Conservation (phyloP, 2,888 invertebrate species). For the Andrena fulva region DNA sequence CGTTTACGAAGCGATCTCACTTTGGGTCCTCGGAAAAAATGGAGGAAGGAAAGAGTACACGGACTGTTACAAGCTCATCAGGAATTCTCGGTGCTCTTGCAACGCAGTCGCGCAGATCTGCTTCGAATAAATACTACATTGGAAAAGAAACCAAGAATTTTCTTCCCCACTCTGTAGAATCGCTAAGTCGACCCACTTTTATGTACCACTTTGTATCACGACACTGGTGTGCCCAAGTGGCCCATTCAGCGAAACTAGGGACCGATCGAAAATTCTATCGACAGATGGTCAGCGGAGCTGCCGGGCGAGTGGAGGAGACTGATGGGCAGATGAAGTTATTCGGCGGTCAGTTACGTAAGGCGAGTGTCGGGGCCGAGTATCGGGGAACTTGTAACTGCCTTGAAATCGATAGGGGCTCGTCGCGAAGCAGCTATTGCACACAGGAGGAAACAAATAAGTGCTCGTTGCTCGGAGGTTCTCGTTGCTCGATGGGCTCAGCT, state of each 20-base stretch:
- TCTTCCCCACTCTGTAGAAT: no score
- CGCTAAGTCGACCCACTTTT: no score
- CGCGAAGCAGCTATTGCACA: neutral
- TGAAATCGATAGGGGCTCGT: slow-evolving; percentile 18
- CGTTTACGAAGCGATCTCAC: neutral
- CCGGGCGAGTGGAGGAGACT: neutral
- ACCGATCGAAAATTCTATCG: neutral
- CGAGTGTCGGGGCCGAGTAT: slow-evolving; percentile 9
- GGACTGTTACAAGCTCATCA: no score
- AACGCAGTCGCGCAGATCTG: no score
- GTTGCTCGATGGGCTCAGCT: neutral
- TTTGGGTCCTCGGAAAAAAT: neutral
- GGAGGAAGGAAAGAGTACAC: no score
- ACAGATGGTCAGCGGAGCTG: neutral
- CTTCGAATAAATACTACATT: no score
- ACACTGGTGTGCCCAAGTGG: no score
- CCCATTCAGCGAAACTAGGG: neutral
- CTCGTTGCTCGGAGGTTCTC: neutral
- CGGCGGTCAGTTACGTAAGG: slow-evolving; percentile 2
- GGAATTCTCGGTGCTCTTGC: no score
- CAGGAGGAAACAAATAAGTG: slow-evolving; percentile 13
- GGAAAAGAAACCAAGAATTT: no score
- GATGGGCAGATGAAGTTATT: neutral
- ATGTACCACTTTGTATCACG: no score
- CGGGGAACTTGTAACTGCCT: neutral